Evolutionary conservation across 2,888 invertebrate genomes (phyloP).

Genomic region (Diarsia brunnea): DNA sequence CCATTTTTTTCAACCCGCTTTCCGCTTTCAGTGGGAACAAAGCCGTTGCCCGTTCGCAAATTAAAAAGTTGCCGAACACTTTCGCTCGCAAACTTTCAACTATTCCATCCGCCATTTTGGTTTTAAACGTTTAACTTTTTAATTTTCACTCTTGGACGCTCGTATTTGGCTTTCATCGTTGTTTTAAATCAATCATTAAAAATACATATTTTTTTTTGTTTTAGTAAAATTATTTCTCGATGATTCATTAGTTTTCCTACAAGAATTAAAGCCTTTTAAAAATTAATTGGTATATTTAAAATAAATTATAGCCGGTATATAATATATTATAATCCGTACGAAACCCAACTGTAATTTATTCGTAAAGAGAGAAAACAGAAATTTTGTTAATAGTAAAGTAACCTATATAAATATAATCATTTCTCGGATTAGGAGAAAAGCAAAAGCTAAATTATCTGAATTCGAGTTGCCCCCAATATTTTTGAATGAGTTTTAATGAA

Average conservation of each 20-base stretch:
- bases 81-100: slow-evolving; percentile 84
- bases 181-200: neutral
- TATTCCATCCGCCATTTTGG: slow-evolving; percentile 86
- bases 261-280: neutral
- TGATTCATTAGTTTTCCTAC: neutral
- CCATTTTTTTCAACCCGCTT: slow-evolving; percentile 27
- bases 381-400: slow-evolving; percentile 16
- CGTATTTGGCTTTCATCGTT: slow-evolving; percentile 55
- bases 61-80: slow-evolving; percentile 87
- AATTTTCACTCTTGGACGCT: slow-evolving; percentile 73
- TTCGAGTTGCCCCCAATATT: slow-evolving; percentile 54
- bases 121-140: slow-evolving; percentile 83
- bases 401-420: slow-evolving; percentile 14
- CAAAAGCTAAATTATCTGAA: slow-evolving; percentile 49
- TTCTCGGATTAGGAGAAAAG: neutral
- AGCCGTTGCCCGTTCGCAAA: slow-evolving; percentile 76
- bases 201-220: neutral
- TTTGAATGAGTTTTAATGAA: slow-evolving; percentile 73
- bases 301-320: neutral
- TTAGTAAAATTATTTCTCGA: neutral
- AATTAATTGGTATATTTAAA: neutral
- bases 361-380: neutral
- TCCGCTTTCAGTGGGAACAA: slow-evolving; percentile 59
- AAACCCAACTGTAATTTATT: neutral
- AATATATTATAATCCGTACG: no score